phyloP scores from a whole-genome alignment of 2,797 vertebrate species.

The Hoplostethus atlanticus region DNA sequence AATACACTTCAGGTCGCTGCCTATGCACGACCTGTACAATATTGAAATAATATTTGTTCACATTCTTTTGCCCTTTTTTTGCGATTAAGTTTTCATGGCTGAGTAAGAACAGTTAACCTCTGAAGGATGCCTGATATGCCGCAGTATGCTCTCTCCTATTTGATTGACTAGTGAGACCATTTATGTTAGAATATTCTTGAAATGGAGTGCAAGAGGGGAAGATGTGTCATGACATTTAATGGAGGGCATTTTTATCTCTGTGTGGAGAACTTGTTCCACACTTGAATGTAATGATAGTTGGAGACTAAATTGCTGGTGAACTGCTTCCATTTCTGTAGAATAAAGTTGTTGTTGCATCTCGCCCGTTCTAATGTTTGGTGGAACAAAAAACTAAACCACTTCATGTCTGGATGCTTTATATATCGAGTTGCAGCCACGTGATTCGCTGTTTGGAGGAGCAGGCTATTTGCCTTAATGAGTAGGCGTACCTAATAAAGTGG shows the following conservation, averaged over 20 bases:
- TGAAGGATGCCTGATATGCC: conserved; percentile 38
- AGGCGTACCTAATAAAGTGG: no score
- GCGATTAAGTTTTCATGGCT: conserved; percentile 9
- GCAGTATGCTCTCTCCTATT: not conserved
- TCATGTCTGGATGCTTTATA: no score
- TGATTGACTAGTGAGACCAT: conserved; percentile 26
- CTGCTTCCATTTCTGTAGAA: conserved; percentile 8
- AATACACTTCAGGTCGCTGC: no score
- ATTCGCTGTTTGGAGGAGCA: no score
- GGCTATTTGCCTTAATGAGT: no score
- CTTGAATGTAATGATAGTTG: conserved; percentile 39
- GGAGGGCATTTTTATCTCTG: conserved; percentile 44
- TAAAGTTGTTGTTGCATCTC: no score
- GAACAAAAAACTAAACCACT: no score
- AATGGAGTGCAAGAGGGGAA: not conserved
- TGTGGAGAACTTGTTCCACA: conserved; percentile 33
- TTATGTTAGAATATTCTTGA: conserved; percentile 16
- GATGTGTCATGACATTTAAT: conserved; percentile 43
- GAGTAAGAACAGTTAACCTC: conserved; percentile 26
- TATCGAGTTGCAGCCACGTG: no score
- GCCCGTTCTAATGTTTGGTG: no score
- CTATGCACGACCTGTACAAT: not conserved
- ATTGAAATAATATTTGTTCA: not conserved
- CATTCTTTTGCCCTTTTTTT: not conserved
- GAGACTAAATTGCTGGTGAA: conserved; percentile 40